Evolutionary conservation across 2,113 vertebrate species (phyloP).

Genomic region (Monarcha castaneiventris): DNA sequence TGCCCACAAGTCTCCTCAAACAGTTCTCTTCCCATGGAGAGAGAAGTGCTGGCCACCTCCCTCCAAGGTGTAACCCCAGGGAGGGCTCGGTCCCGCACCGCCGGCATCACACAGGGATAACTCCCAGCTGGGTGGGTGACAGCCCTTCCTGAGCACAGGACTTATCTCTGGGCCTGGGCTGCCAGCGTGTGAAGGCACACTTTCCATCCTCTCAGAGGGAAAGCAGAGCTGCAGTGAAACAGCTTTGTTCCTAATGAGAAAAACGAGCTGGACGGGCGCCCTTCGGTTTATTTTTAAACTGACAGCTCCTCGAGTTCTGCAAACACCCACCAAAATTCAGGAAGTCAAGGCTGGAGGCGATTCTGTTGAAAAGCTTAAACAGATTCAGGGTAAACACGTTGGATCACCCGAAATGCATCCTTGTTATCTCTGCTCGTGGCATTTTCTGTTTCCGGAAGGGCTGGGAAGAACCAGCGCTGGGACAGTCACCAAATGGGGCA

Average conservation of each 20-base stretch:
- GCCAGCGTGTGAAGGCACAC: constrained; percentile 43
- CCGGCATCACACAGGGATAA: constrained; percentile 28
- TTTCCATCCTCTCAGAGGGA: constrained; percentile 66
- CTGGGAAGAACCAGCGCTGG: neutral
- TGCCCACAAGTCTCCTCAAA: neutral
- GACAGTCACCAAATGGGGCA: neutral
- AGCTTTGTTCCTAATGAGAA: neutral
- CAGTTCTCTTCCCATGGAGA: neutral
- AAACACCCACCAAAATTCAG: neutral
- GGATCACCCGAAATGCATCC: neutral
- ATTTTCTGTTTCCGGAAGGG: neutral
- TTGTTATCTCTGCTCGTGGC: neutral
- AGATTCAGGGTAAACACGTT: neutral
- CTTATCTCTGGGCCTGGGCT: constrained; percentile 57
- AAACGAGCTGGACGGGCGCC: neutral
- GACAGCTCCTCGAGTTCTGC: neutral
- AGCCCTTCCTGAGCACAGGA: constrained; percentile 60
- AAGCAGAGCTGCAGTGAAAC: neutral
- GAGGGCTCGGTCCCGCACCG: neutral
- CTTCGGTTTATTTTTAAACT: constrained; percentile 21
- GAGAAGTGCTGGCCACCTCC: neutral
- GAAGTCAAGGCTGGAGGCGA: neutral
- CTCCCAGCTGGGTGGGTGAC: constrained; percentile 24
- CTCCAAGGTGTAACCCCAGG: neutral
- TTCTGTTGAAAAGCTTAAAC: neutral